These are phyloP conservation scores for Phyllostomus hastatus DNA, from an alignment of 2,113 vertebrate species.

Conservation along the genomic window DNA sequence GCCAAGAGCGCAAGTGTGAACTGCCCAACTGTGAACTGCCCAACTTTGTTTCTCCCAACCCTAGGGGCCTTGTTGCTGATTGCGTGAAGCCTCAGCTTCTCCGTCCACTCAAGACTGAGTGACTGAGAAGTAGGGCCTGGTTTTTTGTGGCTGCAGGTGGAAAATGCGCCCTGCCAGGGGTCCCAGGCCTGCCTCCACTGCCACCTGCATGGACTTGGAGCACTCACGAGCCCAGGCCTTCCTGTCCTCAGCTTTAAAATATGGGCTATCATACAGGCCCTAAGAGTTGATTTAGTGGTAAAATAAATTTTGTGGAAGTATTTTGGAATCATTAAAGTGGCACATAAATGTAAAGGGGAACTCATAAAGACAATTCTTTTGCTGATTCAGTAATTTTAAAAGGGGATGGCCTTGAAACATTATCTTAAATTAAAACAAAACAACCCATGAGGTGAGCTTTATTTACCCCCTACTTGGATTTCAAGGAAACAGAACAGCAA, in stretches of 20 bases:
- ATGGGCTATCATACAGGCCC: neutral
- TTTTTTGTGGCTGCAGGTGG: neutral
- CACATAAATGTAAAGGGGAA: neutral
- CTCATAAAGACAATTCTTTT: neutral
- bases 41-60: neutral
- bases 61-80: neutral
- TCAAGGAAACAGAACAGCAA: slow-evolving; percentile 44
- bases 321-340: neutral
- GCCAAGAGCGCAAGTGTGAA: neutral
- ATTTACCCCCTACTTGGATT: neutral
- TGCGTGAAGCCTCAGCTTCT: neutral
- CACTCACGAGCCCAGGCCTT: neutral
- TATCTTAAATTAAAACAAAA: slow-evolving; percentile 19
- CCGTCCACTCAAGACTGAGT: too few relatives aligned
- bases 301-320: neutral
- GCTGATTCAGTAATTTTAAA: slow-evolving; percentile 25
- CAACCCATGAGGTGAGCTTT: neutral
- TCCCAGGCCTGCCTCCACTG: neutral
- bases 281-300: neutral
- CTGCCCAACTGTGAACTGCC: neutral
- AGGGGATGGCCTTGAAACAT: neutral
- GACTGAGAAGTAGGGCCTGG: neutral
- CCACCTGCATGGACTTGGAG: neutral
- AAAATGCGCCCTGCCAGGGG: neutral
- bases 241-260: neutral